phyloP scores from a whole-genome alignment of 2,113 vertebrate species.

The Callorhinus ursinus region DNA sequence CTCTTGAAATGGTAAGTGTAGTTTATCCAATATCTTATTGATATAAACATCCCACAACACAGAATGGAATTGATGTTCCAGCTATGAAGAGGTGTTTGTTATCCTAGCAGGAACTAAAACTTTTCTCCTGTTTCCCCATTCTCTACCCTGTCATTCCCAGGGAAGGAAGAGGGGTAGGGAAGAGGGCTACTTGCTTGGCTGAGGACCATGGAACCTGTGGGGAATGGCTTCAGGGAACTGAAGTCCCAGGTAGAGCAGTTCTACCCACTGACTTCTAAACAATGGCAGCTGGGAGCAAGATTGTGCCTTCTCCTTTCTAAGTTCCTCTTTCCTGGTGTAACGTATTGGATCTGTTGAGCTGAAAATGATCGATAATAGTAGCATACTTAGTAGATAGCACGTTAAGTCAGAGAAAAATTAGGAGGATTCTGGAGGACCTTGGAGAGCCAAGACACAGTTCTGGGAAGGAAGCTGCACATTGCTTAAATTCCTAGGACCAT shows the following conservation, averaged over 20 bases:
- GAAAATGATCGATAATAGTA: slow-evolving; percentile 3
- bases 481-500: neutral
- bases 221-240: neutral
- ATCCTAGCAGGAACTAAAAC: neutral
- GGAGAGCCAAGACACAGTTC: neutral
- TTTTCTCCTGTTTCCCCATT: neutral
- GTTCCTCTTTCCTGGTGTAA: neutral
- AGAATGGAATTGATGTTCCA: neutral
- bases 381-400: neutral
- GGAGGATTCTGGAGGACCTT: neutral
- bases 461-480: neutral
- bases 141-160: neutral
- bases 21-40: neutral
- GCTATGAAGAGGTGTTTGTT: neutral
- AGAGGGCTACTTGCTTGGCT: neutral
- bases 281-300: neutral
- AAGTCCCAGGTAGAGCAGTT: neutral
- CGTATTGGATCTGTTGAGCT: neutral
- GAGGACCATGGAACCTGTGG: neutral
- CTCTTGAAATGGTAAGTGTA: neutral
- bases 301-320: neutral
- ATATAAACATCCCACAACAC: neutral
- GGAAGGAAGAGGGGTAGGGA: neutral
- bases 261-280: neutral
- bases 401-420: neutral